Percentiles rank a stretch among this genome's conserved stretches.
phyloP scores from a whole-genome alignment of 2,113 vertebrate genomes.

The Chionis minor region DNA sequence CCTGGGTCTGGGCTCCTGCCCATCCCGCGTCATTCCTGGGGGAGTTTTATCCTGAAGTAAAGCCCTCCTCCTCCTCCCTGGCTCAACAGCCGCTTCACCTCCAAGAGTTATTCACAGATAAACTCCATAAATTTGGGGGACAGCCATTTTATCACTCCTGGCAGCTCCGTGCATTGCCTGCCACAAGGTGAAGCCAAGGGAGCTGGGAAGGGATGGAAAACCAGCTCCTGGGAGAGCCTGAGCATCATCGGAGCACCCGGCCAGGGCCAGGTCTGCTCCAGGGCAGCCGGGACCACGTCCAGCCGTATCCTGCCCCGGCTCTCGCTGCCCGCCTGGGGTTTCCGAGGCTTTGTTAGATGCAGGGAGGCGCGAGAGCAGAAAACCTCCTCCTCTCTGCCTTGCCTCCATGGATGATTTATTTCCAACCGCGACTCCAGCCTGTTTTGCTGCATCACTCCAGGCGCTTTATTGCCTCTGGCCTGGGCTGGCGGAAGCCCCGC shows the following conservation, averaged over 20 bases:
- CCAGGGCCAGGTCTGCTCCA: background rate
- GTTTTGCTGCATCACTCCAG: conserved; percentile 66
- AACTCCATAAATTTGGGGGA: conserved; percentile 68
- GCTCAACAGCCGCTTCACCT: conserved; percentile 31
- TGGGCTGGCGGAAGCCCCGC: background rate
- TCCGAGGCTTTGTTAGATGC: conserved; percentile 18
- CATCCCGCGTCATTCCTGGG: background rate
- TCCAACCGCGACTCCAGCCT: conserved; percentile 28
- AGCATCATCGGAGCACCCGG: accelerated
- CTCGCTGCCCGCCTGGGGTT: background rate
- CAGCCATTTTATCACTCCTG: conserved; percentile 66
- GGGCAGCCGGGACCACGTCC: accelerated
- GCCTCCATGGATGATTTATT: conserved; percentile 63
- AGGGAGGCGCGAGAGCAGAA: background rate
- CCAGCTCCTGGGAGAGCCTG: accelerated
- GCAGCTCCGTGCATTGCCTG: conserved; percentile 32
- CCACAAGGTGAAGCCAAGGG: conserved; percentile 22
- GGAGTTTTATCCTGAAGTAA: background rate
- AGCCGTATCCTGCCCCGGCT: accelerated
- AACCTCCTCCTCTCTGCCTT: conserved; percentile 39
- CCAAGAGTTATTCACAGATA: conserved; percentile 64
- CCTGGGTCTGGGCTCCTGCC: background rate
- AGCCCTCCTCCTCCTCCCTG: background rate
- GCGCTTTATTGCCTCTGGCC: conserved; percentile 25
- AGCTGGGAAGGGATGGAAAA: background rate